Conservation (phyloP, 2,888 invertebrate genomes). For the Eupithecia inturbata region DNA sequence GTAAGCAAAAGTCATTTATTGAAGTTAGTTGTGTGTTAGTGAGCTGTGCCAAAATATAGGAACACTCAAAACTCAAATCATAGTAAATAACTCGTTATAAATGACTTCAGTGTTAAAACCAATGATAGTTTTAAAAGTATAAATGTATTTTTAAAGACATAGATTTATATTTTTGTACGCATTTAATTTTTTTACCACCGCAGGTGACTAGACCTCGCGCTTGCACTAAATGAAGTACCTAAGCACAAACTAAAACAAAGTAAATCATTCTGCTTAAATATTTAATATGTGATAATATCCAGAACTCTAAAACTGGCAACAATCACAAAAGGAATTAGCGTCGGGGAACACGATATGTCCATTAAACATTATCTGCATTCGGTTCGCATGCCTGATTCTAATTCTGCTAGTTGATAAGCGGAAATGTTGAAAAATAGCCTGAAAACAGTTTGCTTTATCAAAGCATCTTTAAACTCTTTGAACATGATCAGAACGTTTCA, state of each 20-base stretch:
- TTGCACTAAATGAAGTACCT: too few species aligned
- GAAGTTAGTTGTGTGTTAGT: too few species aligned
- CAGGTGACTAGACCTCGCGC: too few species aligned
- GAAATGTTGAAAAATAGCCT: constrained; percentile 19
- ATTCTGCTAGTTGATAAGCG: constrained; percentile 26
- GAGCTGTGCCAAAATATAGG: too few species aligned
- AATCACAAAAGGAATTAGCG: constrained; percentile 26
- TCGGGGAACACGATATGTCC: constrained; percentile 31
- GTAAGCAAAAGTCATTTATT: too few species aligned
- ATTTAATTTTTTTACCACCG: too few species aligned
- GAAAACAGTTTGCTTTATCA: not conserved
- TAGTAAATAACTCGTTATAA: too few species aligned
- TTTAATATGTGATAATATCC: not conserved
- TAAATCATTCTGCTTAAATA: not conserved
- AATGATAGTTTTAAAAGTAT: too few species aligned
- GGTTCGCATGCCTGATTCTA: constrained; percentile 29
- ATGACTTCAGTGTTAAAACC: too few species aligned
- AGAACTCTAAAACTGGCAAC: constrained; percentile 12
- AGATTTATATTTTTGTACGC: too few species aligned
- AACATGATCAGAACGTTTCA: not conserved
- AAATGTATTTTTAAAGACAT: too few species aligned
- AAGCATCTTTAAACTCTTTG: not conserved
- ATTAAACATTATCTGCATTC: constrained; percentile 30
- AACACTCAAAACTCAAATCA: too few species aligned
- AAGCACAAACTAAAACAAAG: not conserved